Evolutionary conservation across 2,888 invertebrate genomes (phyloP), one percentile per base, ranked within the genome.

Genomic region (Eupithecia dodoneata): DNA sequence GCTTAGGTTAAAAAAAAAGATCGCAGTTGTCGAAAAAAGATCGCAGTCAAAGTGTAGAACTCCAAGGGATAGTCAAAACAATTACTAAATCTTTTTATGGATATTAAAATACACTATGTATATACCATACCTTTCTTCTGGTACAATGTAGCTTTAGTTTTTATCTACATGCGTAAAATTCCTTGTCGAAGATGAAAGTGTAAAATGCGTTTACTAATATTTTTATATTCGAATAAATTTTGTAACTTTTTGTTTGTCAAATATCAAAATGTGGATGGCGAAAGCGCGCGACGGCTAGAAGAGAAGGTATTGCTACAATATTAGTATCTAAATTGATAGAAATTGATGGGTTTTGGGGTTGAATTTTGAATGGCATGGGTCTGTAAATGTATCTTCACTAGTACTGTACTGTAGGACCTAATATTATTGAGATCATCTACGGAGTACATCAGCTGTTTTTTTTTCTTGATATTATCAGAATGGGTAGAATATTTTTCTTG

Each of bases 241-340:
- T 70, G 42, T 47, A 59, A 73, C 59, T 63, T 75, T 80, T 71
- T 76, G 69, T 80, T 77, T 41, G 67, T 65, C 66, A 76, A 67
- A 74, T 75, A 59, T 74, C 65, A 59, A 71, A 75, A 79, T 52
- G 76, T 47, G 79, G 77, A 71, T 72, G 82, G 73, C 76, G 45
- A 74, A 72, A 74, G 79, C 79, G 81, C 77, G 82, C 79, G 80
- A 75, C 79, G 76, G 78, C 65, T 67, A 9, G 49, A 45, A 65
- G 63, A n/a, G 71, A 76, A 67, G 59, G 59, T 76, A 67, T 77
- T 75, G 78, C 74, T 78, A 78, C 76, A 74, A 72, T 59, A 70
- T 76, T 79, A 77, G 77, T 71, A 66, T 73, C 76, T 81, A 81
- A 76, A 72, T 30, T 44, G 69, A 44, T 44, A 42, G 67, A 42